Evolutionary conservation across 1,140 invertebrate genomes (phyloP), one percentile per base, ranked within the genome.

Genomic region (Pomacea maculata): DNA sequence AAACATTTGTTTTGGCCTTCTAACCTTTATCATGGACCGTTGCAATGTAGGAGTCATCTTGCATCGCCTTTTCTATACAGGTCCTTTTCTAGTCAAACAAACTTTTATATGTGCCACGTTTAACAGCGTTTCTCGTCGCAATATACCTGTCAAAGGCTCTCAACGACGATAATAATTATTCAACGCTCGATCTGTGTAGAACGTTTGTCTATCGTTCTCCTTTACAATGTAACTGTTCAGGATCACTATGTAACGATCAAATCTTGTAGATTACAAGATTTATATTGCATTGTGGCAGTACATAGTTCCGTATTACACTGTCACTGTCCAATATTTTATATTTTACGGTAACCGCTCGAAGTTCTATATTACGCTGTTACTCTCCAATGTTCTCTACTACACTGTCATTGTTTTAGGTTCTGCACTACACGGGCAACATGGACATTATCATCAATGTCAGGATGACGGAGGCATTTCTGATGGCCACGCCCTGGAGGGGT

Each of bases 371-470:
- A 25, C 9, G 6, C 29, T 70, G n/a, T 25, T 1, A 70, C 29
- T n/a, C 1, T 70, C 67, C 11, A 12, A n/a, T 14, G 12, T 11
- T 70, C 11, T 70, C 1, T 17, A 5, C 1, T 70, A n/a, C 67
- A n/a, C 21, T 11, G 12, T 34, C 10, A 5, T 9, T 12, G 12
- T 45, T n/a, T 21, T 21, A 70, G 67, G 67, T 70, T 17, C 29
- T 70, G 11, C 29, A 70, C 10, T 70, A 70, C 67, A 70, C 67
- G n/a, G 67, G 67, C 29, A 70, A 70, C 67, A 70, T 70, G 67
- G 67, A 70, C 67, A 70, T 70, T n/a, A 34, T 70, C 12, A 21
- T 70, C 29, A 70, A 70, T 21, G 67, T 70, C 67, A n/a, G 67
- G 11, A 70, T 70, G 67, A 34, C n/a, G 21, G 67, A 70, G 29